Percentiles rank a stretch among this genome's conserved stretches.
Conservation (phyloP, 2,113 vertebrate genomes). For the Hippocampus comes region DNA sequence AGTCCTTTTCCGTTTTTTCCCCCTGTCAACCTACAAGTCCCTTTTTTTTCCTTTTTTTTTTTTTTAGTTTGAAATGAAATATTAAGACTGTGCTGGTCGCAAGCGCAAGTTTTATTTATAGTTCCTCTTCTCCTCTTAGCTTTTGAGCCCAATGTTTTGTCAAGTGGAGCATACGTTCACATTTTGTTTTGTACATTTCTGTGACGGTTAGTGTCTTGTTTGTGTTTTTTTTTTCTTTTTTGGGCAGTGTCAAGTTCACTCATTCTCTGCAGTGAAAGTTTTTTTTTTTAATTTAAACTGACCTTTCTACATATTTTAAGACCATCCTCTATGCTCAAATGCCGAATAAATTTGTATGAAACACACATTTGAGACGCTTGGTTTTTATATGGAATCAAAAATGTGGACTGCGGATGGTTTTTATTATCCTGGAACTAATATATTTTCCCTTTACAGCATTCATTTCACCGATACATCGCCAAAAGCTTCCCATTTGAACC, state of each 20-base stretch:
- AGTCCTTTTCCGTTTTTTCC: conserved; percentile 37
- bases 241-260: conserved; percentile 79
- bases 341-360: conserved; percentile 83
- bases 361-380: conserved; percentile 51
- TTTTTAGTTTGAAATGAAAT: conserved; percentile 62
- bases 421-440: background rate
- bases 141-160: conserved; percentile 78
- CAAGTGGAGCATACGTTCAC: conserved; percentile 55
- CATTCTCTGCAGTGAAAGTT: conserved; percentile 60
- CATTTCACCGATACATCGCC: background rate
- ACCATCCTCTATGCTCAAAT: conserved; percentile 80
- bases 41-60: conserved; percentile 34
- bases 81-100: conserved; percentile 80
- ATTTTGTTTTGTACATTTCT: conserved; percentile 63
- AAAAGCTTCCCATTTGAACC: background rate
- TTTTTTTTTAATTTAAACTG: conserved; percentile 65
- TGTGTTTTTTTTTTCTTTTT: background rate
- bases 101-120: conserved; percentile 95
- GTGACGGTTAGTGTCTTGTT: conserved; percentile 72
- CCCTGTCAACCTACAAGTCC: conserved; percentile 41
- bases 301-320: conserved; percentile 80
- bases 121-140: conserved; percentile 68
- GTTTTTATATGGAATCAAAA: conserved; percentile 30
- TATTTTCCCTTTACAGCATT: background rate
- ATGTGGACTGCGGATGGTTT: background rate